phyloP scores from a whole-genome alignment of 2,797 vertebrate genomes.

The Channa striata region DNA sequence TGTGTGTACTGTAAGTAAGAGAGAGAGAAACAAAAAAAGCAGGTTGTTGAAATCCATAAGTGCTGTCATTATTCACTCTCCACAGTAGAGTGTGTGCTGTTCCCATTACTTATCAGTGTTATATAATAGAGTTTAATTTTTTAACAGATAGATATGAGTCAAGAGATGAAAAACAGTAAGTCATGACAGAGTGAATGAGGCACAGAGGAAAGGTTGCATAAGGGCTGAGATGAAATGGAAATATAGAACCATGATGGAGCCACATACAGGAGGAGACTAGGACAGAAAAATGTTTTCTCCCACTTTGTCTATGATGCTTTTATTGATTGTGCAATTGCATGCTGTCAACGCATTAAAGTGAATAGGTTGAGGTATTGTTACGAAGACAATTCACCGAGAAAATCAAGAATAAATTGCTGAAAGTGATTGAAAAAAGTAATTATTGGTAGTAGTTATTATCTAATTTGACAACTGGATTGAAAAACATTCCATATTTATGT shows the following conservation, averaged over 20 bases:
- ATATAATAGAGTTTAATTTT: conserved; percentile 57
- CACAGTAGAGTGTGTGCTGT: conserved; percentile 30
- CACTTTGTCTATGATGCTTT: not conserved
- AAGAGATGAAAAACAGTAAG: conserved; percentile 36
- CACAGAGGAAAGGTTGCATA: conserved; percentile 8
- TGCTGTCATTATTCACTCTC: conserved; percentile 58
- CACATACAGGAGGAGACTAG: not conserved
- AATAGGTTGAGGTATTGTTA: not conserved
- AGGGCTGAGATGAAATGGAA: conserved; percentile 18
- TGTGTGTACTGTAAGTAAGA: not conserved
- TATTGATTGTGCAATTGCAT: conserved; percentile 4
- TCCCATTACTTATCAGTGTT: conserved; percentile 52
- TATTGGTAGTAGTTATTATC: not conserved
- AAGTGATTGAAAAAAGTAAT: not conserved
- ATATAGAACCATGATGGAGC: not conserved
- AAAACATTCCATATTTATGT: not conserved
- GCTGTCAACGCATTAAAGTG: not conserved
- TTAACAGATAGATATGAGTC: conserved; percentile 50
- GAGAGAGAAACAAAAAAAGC: conserved; percentile 23
- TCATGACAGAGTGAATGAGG: conserved; percentile 28
- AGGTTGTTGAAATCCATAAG: conserved; percentile 51
- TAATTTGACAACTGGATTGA: not conserved
- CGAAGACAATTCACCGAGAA: not conserved
- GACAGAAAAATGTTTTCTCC: not conserved
- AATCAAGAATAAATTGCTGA: conserved; percentile 3